phyloP scores from a whole-genome alignment of 2,797 vertebrate genomes.

The Cuniculus paca region DNA sequence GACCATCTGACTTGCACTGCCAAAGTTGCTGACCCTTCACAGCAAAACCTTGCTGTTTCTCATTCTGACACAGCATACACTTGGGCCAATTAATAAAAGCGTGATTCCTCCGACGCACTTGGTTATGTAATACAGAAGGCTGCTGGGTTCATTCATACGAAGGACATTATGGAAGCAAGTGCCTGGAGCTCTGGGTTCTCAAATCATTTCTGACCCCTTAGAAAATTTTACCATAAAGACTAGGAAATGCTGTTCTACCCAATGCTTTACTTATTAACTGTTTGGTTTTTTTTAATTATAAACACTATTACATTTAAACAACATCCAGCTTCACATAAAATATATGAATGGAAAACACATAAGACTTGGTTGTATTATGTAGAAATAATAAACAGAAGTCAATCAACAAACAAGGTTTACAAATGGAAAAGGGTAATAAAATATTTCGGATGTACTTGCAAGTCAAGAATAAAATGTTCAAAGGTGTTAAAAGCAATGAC shows the following conservation, averaged over 20 bases:
- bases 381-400: slow-evolving; percentile 61
- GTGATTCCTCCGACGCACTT: neutral
- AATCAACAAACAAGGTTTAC: slow-evolving; percentile 60
- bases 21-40: neutral
- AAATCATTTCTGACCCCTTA: neutral
- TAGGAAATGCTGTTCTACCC: neutral
- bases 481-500: slow-evolving; percentile 52
- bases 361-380: neutral
- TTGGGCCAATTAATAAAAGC: neutral
- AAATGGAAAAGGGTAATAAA: slow-evolving; percentile 52
- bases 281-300: slow-evolving; percentile 42
- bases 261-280: slow-evolving; percentile 27
- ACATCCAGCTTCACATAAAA: slow-evolving; percentile 65
- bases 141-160: neutral
- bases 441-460: slow-evolving; percentile 46
- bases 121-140: neutral
- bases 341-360: slow-evolving; percentile 18
- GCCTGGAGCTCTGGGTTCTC: neutral
- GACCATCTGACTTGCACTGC: neutral
- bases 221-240: neutral
- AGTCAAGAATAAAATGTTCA: slow-evolving; percentile 58
- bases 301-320: slow-evolving; percentile 35
- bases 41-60: neutral
- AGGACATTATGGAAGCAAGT: neutral
- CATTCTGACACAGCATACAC: neutral